Base-by-base conservation (phyloP, 2,113 vertebrate species). In the Orthonyx spaldingii region DNA sequence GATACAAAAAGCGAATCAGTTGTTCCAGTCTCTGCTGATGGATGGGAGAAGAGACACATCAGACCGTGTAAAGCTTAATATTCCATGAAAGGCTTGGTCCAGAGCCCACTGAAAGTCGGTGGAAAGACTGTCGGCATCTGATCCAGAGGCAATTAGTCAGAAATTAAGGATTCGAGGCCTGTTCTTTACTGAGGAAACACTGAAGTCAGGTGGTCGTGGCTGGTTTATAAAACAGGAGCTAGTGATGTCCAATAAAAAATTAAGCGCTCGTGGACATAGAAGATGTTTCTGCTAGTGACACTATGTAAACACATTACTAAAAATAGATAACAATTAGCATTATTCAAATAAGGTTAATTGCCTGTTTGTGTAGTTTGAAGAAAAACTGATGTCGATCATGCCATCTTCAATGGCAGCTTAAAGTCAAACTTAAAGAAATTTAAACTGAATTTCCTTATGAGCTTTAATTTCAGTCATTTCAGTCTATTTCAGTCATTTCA, bases 301-400 rank as follows among this genome's bases (percentile, higher is more conserved):
- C 39, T 56, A 4, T 69, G 28, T 86, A 93, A 90, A 76, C 59
- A 66, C 8, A 30, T 92, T 65, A 89, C 89, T 93, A 93, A 94
- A 95, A 94, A 27, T 4, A 83, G 39, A 84, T 44, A 85, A 66
- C 81, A 92, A 77, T 93, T 91, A 96, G 39, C 27, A 64, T 75
- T 80, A 72, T 94, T 96, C 76, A 93, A 84, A 83, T 96, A 70
- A 93, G 41, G 19, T 96, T 95, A 84, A 94, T 90, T 96, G 21
- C 76, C 61, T 74, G 18, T 53, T 44, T 53, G 44, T 68, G 35
- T 79, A 88, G 75, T 97, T 92, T 93, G 92, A 74, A 79, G 82
- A 61, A 95, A 96, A 97, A 92, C 27, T 70, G 23, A 44, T 90
- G 37, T 57, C 91, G 85, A n/a, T 94, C 23, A 49, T 94, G 60